These are phyloP conservation scores for Oreocharis arfaki DNA, from an alignment of 2,113 vertebrate genomes.

Conservation along the genomic window DNA sequence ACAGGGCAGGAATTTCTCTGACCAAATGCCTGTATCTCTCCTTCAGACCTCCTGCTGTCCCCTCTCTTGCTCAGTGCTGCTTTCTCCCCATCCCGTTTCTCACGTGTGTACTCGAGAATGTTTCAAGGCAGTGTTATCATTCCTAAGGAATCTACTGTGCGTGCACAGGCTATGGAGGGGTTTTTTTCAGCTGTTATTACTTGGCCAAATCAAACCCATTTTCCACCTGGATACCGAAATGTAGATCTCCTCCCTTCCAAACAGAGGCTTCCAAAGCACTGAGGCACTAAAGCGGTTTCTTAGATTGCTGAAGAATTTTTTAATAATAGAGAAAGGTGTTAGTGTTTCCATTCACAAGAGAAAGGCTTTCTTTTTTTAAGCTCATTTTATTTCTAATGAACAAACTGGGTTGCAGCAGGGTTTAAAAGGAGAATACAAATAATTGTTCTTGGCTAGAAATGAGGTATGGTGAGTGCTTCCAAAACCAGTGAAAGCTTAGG, in stretches of 20 bases:
- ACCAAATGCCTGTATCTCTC: neutral
- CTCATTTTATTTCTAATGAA: neutral
- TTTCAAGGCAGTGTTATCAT: conserved; percentile 57
- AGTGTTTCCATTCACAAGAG: neutral
- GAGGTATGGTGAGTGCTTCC: neutral
- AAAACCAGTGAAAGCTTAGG: neutral
- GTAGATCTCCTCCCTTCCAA: conserved; percentile 34
- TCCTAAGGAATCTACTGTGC: conserved; percentile 46
- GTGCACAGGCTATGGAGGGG: neutral
- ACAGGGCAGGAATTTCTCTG: neutral
- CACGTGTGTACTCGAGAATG: neutral
- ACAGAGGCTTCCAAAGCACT: conserved; percentile 36
- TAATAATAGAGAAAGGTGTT: conserved; percentile 43
- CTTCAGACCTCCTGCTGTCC: conserved; percentile 17
- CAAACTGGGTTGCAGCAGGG: neutral
- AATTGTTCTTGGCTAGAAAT: conserved; percentile 1
- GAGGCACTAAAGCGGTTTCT: neutral
- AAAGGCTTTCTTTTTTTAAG: neutral
- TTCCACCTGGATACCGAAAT: conserved; percentile 51
- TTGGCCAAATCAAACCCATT: conserved; percentile 54
- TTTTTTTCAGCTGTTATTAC: conserved; percentile 16
- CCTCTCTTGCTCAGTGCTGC: neutral
- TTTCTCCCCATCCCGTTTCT: neutral
- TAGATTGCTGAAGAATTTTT: conserved; percentile 56
- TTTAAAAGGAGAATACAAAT: neutral